These are phyloP conservation scores for Nibea albiflora DNA, from an alignment of 2,113 vertebrate genomes.

Conservation along the genomic window DNA sequence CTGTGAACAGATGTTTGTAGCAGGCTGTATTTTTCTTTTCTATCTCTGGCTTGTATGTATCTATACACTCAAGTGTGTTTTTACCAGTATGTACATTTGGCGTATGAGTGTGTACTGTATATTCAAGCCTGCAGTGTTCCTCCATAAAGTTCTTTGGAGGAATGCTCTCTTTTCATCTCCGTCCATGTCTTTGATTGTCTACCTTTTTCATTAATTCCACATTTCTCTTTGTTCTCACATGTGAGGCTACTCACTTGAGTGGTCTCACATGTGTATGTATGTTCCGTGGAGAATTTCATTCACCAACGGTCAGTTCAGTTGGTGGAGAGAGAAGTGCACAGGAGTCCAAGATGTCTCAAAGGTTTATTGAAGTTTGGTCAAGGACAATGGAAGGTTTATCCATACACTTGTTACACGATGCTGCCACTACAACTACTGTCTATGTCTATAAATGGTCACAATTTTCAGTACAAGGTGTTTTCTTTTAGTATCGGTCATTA, in stretches of 20 bases:
- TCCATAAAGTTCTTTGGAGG: background rate
- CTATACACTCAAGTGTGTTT: background rate
- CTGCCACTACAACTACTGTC: too few relatives aligned
- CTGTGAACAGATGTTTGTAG: constrained; percentile 44
- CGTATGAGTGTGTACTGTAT: background rate
- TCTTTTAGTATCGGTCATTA: too few relatives aligned
- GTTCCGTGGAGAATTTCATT: too few relatives aligned
- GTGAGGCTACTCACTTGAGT: constrained; percentile 24
- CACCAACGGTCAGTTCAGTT: too few relatives aligned
- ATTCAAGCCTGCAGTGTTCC: background rate
- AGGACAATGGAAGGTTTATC: too few relatives aligned
- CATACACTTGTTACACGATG: too few relatives aligned
- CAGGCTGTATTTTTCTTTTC: constrained; percentile 11
- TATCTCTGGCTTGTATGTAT: constrained; percentile 2
- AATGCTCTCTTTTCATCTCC: constrained; percentile 24
- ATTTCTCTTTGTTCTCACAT: constrained; percentile 21
- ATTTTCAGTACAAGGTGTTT: too few relatives aligned
- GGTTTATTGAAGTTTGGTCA: too few relatives aligned
- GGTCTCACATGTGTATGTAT: constrained; percentile 32
- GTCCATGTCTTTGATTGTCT: constrained; percentile 32
- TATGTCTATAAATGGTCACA: too few relatives aligned
- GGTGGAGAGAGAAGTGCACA: too few relatives aligned
- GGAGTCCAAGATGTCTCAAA: too few relatives aligned
- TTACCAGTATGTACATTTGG: background rate
- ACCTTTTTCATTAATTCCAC: constrained; percentile 38